Evolutionary conservation across 2,113 vertebrate species (phyloP), one percentile per base, ranked within the genome.

Genomic region (Coptodon rendalli): DNA sequence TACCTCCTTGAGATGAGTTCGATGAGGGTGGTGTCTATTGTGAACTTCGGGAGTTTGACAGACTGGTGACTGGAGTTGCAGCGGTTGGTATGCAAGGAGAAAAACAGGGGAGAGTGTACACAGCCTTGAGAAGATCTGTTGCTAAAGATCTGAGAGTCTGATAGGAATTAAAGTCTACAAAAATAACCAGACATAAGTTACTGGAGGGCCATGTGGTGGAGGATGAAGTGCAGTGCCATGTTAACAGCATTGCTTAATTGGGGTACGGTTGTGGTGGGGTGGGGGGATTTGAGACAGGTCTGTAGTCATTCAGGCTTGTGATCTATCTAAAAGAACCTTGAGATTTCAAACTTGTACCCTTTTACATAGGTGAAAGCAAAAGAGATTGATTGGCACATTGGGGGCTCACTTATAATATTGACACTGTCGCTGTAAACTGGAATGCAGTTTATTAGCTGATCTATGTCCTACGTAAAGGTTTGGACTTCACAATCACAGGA

Each of bases 191-290:
- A 76, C 24, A 11, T 0, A 76, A 11, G 14, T 48, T 48, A 27
- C 68, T 76, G 68, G 24, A 48, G 40, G 40, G 5, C 14, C 0
- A 29, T 29, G 40, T 27, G 14, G 2, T 73, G 22, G 14, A 29
- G 0, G 7, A 45, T 45, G 66, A 73, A 73, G 22, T 48, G 40
- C 6, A 45, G 8, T 0, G 2, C 3, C 22, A 76, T 1, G 68
- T 29, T 76, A 76, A 48, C 24, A 48, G 24, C 68, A 48, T 48
- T 27, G 9, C 43, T 2, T 27, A 76, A 66, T 5, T 66, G 61
- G 34, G 34, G 61, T 66, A 38, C 0, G 0, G 19, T 66, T n/a
- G 6, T 38, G 10, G 6, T 0, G 31, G 59, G 0, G 0, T 59
- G 27, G 57, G 34, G 34, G 34, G 61, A 38, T 66, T 38, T 66